Conservation (phyloP, 1,140 invertebrate genomes). For the Heterodera carotae region DNA sequence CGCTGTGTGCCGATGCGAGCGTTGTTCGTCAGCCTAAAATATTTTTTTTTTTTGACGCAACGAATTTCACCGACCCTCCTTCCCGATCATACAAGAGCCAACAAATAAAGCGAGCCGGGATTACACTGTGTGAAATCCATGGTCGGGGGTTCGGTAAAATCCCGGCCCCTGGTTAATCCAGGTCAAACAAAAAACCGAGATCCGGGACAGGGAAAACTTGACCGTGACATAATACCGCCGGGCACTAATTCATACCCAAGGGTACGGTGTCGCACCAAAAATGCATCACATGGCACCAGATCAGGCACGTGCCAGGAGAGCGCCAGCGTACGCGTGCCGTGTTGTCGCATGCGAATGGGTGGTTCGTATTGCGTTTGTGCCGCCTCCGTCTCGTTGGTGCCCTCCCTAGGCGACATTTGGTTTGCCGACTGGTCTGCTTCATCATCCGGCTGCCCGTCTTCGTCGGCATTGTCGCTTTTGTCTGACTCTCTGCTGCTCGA, state of each 20-base stretch:
- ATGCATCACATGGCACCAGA: constrained; percentile 53
- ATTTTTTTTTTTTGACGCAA: too few relatives aligned
- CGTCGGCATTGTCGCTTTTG: not conserved
- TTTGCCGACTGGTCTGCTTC: not conserved
- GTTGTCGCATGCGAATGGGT: constrained; percentile 9
- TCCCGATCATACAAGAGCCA: too few relatives aligned
- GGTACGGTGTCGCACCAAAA: constrained; percentile 52
- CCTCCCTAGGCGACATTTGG: not conserved
- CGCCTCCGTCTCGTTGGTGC: not conserved
- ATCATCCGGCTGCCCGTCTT: not conserved
- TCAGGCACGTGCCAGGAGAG: constrained; percentile 59
- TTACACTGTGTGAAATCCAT: too few relatives aligned
- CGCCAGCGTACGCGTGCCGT: constrained; percentile 24
- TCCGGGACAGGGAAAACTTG: constrained; percentile 18
- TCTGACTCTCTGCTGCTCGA: not conserved
- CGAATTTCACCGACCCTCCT: too few relatives aligned
- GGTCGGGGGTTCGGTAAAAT: too few relatives aligned
- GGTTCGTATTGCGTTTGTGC: not conserved
- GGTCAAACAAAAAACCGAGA: constrained; percentile 42
- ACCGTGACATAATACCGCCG: too few relatives aligned
- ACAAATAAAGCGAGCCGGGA: too few relatives aligned
- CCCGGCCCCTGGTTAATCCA: too few relatives aligned
- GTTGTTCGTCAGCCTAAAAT: too few relatives aligned
- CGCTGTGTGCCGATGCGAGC: not conserved
- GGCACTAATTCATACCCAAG: constrained; percentile 25